Percentiles rank a stretch among this genome's conserved stretches.
Conservation (phyloP, 2,113 vertebrate species). For the Zosterops lateralis region DNA sequence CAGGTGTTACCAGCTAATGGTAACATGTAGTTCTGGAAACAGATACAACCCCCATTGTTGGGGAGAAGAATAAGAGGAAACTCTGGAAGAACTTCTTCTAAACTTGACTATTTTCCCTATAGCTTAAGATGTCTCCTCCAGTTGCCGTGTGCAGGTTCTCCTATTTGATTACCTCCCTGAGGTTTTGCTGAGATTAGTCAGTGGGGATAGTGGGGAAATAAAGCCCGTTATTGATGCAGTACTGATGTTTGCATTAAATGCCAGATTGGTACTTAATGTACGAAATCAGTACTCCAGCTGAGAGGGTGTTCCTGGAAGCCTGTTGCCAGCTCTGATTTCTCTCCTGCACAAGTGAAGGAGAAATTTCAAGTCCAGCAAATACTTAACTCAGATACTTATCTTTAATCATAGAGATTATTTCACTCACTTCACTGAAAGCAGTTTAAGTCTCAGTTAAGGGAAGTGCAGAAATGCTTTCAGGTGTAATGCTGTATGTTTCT, state of each 20-base stretch:
- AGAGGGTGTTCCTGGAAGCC: neutral
- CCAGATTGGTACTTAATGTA: neutral
- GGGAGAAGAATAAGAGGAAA: neutral
- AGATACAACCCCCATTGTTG: neutral
- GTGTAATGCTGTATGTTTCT: neutral
- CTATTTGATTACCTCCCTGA: neutral
- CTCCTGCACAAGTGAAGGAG: neutral
- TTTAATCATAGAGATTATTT: neutral
- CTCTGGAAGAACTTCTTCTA: neutral
- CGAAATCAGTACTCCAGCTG: neutral
- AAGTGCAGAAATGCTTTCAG: neutral
- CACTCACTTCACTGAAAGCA: neutral
- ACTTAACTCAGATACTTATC: neutral
- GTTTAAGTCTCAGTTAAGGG: neutral
- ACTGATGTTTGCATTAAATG: neutral
- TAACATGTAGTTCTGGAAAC: neutral
- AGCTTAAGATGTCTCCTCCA: neutral
- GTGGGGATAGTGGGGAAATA: neutral
- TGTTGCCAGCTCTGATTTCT: neutral
- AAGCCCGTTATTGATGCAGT: accelerated
- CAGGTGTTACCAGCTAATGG: neutral
- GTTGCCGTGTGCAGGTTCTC: accelerated
- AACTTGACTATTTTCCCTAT: neutral
- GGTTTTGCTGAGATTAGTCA: neutral
- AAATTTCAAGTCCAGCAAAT: neutral